These are phyloP conservation scores for Gortyna flavago DNA, from an alignment of 2,888 invertebrate genomes.

Conservation along the genomic window DNA sequence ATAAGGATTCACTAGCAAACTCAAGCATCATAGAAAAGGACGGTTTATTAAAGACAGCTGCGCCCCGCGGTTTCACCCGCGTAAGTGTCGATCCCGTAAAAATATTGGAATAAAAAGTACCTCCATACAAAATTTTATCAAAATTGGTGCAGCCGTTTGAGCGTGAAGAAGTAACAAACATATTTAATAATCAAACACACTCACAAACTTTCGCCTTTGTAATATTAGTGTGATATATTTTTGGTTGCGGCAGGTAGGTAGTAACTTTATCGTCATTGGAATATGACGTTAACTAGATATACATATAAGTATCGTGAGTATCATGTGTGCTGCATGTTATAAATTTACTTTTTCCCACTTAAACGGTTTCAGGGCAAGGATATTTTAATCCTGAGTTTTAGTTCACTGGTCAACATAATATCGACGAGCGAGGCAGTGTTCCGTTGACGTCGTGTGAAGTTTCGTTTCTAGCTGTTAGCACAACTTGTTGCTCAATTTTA, in stretches of 20 bases:
- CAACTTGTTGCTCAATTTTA: not conserved
- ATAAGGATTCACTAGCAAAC: not conserved
- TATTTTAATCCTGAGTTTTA: not conserved
- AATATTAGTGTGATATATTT: too few relatives aligned
- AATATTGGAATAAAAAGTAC: too few relatives aligned
- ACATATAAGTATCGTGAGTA: too few relatives aligned
- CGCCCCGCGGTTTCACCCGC: too few relatives aligned
- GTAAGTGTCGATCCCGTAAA: too few relatives aligned
- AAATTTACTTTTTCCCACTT: not conserved
- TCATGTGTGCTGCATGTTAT: not conserved
- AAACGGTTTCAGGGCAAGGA: not conserved
- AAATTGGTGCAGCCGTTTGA: too few relatives aligned
- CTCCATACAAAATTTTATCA: too few relatives aligned
- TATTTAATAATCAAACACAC: too few relatives aligned
- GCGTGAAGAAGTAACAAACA: too few relatives aligned
- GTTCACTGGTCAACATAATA: not conserved
- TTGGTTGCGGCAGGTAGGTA: not conserved
- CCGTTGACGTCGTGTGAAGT: not conserved
- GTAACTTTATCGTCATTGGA: not conserved
- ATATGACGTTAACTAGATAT: not conserved
- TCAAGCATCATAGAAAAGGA: not conserved
- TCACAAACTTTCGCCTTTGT: too few relatives aligned
- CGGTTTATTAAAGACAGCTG: too few relatives aligned
- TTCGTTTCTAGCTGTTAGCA: not conserved
- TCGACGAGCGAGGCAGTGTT: constrained; percentile 16